These are phyloP conservation scores for Centropus unirufus DNA, from an alignment of 2,113 vertebrate species.

Conservation along the genomic window DNA sequence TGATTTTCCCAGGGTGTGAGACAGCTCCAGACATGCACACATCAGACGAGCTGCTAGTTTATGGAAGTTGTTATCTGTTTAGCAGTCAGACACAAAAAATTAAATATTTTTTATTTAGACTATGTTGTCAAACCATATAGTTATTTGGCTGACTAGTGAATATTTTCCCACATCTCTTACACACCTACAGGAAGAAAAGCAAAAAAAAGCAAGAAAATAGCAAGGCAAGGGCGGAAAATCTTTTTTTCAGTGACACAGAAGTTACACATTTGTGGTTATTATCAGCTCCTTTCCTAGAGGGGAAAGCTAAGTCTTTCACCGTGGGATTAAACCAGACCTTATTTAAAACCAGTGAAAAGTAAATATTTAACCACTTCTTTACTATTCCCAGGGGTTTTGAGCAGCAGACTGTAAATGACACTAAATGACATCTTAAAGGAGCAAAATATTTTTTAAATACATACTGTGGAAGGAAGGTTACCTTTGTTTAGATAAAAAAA, in stretches of 20 bases:
- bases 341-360: constrained; percentile 48
- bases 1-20: neutral
- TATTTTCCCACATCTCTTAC: neutral
- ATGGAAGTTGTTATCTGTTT: neutral
- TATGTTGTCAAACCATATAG: neutral
- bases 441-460: constrained; percentile 27
- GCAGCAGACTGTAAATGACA: constrained; percentile 49
- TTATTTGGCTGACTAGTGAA: neutral
- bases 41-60: neutral
- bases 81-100: neutral
- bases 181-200: neutral
- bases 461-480: neutral
- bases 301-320: constrained; percentile 13
- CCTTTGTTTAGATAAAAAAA: neutral
- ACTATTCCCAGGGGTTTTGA: constrained; percentile 25
- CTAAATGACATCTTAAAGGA: constrained; percentile 31
- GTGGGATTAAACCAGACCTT: constrained; percentile 29
- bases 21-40: neutral
- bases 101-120: neutral
- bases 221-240: neutral
- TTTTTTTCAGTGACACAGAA: neutral
- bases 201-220: neutral
- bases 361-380: constrained; percentile 31
- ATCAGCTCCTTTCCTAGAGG: constrained; percentile 4
- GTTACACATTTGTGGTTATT: constrained; percentile 17